phyloP scores from a whole-genome alignment of 2,797 vertebrate species.

The Malurus leucopterus region DNA sequence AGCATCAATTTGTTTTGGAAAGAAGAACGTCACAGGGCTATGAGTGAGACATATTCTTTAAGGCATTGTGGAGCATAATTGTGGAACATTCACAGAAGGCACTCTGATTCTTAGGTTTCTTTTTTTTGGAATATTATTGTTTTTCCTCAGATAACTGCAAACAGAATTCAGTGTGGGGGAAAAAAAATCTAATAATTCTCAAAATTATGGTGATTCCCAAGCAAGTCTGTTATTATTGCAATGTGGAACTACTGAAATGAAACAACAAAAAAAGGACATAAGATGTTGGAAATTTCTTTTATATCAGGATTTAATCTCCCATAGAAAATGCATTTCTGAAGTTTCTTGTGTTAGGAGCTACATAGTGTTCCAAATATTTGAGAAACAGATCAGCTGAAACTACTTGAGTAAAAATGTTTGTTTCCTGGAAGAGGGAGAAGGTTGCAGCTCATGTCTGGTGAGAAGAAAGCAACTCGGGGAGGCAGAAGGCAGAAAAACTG shows the following conservation, averaged over 20 bases:
- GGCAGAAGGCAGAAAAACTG: neutral
- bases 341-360: neutral
- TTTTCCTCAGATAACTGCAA: neutral
- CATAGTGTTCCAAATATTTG: neutral
- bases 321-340: neutral
- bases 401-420: neutral
- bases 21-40: neutral
- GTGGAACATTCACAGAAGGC: neutral
- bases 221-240: neutral
- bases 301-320: neutral
- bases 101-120: neutral
- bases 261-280: neutral
- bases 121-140: neutral
- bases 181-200: neutral
- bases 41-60: neutral
- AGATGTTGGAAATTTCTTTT: neutral
- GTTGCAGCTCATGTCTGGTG: neutral
- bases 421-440: neutral
- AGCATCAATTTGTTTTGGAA: neutral
- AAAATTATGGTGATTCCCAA: neutral
- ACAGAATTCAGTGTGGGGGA: neutral
- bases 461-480: neutral
- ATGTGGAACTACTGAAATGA: neutral
- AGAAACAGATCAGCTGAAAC: neutral
- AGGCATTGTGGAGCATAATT: neutral